Evolutionary conservation across 1,140 invertebrate species (phyloP).

Genomic region (Panulirus ornatus): DNA sequence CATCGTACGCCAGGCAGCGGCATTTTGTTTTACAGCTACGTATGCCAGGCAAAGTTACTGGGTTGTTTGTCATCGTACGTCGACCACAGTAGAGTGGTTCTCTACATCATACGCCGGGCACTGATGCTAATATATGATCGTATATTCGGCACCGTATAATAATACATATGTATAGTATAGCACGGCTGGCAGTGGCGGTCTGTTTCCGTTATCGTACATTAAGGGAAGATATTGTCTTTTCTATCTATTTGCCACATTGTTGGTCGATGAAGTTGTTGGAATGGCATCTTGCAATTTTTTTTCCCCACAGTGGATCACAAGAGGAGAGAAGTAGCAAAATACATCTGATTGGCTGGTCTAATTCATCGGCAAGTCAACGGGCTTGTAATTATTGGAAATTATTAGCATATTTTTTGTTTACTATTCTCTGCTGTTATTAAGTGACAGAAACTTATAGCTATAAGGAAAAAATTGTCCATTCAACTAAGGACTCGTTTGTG

Average conservation of each 20-base stretch:
- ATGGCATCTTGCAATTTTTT: not conserved
- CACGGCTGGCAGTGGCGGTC: not conserved
- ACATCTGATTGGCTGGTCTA: not conserved
- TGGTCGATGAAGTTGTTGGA: not conserved
- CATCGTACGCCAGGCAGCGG: not conserved
- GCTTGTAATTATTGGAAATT: no score
- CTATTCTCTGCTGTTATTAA: no score
- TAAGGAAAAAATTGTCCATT: no score
- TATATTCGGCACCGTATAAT: not conserved
- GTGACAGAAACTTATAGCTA: no score
- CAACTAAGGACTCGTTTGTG: no score
- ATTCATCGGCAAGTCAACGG: no score
- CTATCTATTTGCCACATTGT: no score
- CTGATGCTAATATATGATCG: not conserved
- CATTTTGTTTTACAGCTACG: not conserved
- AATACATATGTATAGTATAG: not conserved
- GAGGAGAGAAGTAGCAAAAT: not conserved
- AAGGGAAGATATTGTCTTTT: no score
- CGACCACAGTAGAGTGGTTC: not conserved
- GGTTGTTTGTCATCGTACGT: not conserved
- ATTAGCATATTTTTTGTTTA: no score
- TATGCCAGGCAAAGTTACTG: not conserved
- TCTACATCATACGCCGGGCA: not conserved
- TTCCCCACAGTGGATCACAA: not conserved
- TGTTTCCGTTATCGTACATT: not conserved